phyloP scores from a whole-genome alignment of 2,888 invertebrate genomes.

The Lamellibrachia columna region DNA sequence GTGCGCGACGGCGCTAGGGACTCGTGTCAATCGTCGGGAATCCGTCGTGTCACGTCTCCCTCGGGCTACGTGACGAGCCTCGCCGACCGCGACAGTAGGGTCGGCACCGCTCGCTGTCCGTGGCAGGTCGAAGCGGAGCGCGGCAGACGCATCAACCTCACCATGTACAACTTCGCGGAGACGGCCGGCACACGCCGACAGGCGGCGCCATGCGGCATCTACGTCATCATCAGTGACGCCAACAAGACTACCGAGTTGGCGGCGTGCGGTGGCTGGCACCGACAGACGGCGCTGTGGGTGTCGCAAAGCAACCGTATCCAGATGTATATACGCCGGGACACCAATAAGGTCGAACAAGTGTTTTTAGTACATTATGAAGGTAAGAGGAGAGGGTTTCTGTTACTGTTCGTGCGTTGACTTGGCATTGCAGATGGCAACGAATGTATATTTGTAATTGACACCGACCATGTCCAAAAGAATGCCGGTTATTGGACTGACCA shows the following conservation, averaged over 20 bases:
- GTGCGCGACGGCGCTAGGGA: not conserved
- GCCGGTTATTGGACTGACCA: too few species aligned
- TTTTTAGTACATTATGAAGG: not conserved
- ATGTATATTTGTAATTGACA: not conserved
- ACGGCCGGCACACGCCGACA: not conserved
- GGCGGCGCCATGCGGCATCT: not conserved
- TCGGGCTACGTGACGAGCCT: conserved; percentile 1
- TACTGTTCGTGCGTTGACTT: not conserved
- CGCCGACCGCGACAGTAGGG: conserved; percentile 24
- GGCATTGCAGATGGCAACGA: not conserved
- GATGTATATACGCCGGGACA: not conserved
- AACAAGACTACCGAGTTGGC: not conserved
- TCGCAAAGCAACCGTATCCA: not conserved
- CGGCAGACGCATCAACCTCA: conserved; percentile 37
- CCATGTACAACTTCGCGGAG: conserved; percentile 33
- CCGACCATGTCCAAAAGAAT: too few species aligned
- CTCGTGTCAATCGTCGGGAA: not conserved
- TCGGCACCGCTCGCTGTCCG: conserved; percentile 31
- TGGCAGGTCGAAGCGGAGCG: conserved; percentile 30
- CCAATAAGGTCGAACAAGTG: not conserved
- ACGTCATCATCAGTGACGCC: not conserved
- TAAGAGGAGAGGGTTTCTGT: not conserved
- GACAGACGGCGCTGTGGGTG: not conserved
- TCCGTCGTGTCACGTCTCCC: conserved; percentile 19
- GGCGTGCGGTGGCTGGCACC: not conserved